Evolutionary conservation across 2,888 invertebrate species (phyloP), one percentile per base, ranked within the genome.

Genomic region (Megaustenia siamemsis): DNA sequence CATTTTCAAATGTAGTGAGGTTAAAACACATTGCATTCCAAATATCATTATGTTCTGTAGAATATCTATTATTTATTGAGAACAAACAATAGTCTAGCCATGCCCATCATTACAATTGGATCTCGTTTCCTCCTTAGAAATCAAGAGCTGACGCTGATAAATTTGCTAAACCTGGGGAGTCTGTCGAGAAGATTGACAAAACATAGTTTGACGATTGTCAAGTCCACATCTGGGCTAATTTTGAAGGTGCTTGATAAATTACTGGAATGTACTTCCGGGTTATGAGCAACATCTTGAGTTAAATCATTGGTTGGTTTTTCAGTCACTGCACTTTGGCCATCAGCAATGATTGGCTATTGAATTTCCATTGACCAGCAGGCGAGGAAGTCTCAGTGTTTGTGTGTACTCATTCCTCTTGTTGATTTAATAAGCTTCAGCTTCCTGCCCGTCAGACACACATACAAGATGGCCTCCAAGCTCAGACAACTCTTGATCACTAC

Each of bases 161-260:
- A 86, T 93, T 93, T 90, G 92, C 92, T 82, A 90, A 92, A 88
- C 93, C 93, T 35, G 90, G 90, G 81, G 91, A 90, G 73, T 91
- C 91, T 63, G 85, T 78, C 43, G 91, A 91, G 49, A 91, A 90
- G 15, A 49, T n/a, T 28, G 66, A 75, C 35, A 75, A 76, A n/a
- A 83, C 82, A 24, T 73, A 40, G 40, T 18, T 21, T 40, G 38
- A n/a, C 28, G 45, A n/a, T 45, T 45, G 45, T 12, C 6, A 45
- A 6, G 10, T n/a, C n/a, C n/a, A 10, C 60, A 60, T 6, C n/a
- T 60, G n/a, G 3, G 18, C 6, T 60, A 28, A 3, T 15, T 60
- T 28, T 28, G 6, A n/a, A 60, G 28, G 5, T 60, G n/a, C 5
- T 60, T 60, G 60, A 60, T n/a, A 10, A 6, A 45, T 45, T 45